Base-by-base conservation (phyloP, 1,140 invertebrate genomes). In the Cardiocondyla obscurior region DNA sequence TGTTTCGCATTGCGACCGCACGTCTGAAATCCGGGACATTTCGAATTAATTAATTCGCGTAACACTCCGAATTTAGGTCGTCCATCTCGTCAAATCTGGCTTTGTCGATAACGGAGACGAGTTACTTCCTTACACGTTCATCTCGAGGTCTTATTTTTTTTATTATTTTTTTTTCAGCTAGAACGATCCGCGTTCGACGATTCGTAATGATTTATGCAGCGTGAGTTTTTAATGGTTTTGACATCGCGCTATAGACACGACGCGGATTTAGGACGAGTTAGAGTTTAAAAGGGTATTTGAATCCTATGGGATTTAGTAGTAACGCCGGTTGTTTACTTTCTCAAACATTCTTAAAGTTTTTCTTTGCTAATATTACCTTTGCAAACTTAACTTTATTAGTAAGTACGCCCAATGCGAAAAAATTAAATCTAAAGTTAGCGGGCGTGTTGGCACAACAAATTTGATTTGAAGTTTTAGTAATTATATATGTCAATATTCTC, bases 1-100 rank as follows among this genome's bases (percentile, higher is more conserved):
- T 16, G 19, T 33, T 76, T 64, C 46, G 44, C 72, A 49, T 76
- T 76, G 73, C 73, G 19, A 36, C 19, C 25, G 42, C 44, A 49
- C 64, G 58, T 22, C 42, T 62, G 14, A 76, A 58, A 28, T 58
- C 2, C 16, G 22, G 49, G 22, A 16, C 14, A 22, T 42, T 19
- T 46, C 3, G 53, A 76, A 44, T 64, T 62, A 76, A 76, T 76
- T 76, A 76, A 76, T 76, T 64, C 30, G 28, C n/a, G 7, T 22
- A 14, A 33, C 19, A n/a, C 39, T 19, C 53, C 4, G 46, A 57
- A 4, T 60, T n/a, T 2, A 2, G 62, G 4, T n/a, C 77, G 4
- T 70, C 8, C n/a, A n/a, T 25, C 19, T 46, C 64, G n/a, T 58
- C 39, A 25, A 65, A 36, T 30, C 0, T 1, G 16, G 8, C 5